Evolutionary conservation across 2,797 vertebrate genomes (phyloP).

Genomic region (Sciaenops ocellatus): DNA sequence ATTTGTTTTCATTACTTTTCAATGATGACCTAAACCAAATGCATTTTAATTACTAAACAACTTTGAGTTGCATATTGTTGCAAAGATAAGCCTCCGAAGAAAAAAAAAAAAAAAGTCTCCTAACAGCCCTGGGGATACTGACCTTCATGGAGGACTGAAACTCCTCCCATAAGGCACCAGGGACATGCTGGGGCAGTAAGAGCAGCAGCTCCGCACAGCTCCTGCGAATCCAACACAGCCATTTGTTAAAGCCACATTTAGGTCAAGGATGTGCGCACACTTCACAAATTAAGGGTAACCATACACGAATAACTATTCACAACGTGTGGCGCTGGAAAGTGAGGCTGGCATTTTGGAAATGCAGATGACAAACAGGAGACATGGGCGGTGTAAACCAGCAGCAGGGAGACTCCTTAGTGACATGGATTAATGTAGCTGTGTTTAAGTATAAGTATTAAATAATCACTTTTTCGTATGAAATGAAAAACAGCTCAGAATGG

Average conservation of each 20-base stretch:
- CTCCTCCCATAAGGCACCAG: constrained; percentile 96
- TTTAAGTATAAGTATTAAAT: not conserved
- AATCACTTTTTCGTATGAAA: not conserved
- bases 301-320: constrained; percentile 28
- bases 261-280: constrained; percentile 69
- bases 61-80: constrained; percentile 34
- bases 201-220: constrained; percentile 98
- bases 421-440: not conserved
- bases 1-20: constrained; percentile 2
- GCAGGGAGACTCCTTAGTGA: constrained; percentile 1
- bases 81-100: constrained; percentile 33
- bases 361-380: not conserved
- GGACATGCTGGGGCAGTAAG: constrained; percentile 93
- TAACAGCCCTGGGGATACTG: constrained; percentile 71
- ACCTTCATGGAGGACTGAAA: constrained; percentile 98
- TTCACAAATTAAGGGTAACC: constrained; percentile 39
- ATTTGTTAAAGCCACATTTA: constrained; percentile 70
- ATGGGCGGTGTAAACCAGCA: constrained; percentile 1
- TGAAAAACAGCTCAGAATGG: not conserved
- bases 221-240: constrained; percentile 84
- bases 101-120: constrained; percentile 23
- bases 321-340: constrained; percentile 10
- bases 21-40: constrained; percentile 28
- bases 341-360: constrained; percentile 27
- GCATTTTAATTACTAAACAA: constrained; percentile 22